These are phyloP conservation scores for Chiroxiphia lanceolata DNA, from an alignment of 2,797 vertebrate genomes.

Conservation along the genomic window DNA sequence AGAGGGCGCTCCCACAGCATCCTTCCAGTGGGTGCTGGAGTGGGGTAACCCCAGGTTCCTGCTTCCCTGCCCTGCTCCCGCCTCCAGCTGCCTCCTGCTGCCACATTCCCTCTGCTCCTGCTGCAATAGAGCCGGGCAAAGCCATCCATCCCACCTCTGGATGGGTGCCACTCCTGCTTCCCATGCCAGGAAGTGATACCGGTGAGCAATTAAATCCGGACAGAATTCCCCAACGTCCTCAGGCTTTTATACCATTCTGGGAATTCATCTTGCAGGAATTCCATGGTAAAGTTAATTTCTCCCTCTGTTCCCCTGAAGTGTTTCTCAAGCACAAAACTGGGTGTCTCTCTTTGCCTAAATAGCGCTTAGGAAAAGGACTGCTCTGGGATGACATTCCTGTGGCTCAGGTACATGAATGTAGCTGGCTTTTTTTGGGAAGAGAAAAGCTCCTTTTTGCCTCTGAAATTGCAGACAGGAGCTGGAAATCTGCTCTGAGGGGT, in stretches of 20 bases:
- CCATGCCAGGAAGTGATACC: neutral
- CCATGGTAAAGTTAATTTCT: neutral
- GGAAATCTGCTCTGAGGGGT: neutral
- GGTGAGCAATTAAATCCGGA: neutral
- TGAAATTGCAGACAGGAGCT: neutral
- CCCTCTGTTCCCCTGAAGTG: accelerated
- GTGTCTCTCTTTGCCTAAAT: neutral
- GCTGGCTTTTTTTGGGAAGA: neutral
- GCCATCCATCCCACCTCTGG: neutral
- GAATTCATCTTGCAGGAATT: neutral
- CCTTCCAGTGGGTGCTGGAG: neutral
- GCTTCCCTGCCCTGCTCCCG: neutral
- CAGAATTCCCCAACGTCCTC: neutral
- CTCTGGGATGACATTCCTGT: accelerated
- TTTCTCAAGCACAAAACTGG: neutral
- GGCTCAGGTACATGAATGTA: neutral
- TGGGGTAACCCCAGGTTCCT: neutral
- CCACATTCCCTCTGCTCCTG: neutral
- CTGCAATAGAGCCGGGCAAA: neutral
- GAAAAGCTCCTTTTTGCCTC: neutral
- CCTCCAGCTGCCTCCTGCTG: neutral
- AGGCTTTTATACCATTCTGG: neutral
- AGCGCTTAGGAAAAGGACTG: neutral
- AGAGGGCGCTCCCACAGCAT: neutral
- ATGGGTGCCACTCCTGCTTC: neutral